phyloP scores from a whole-genome alignment of 2,797 vertebrate genomes.

The Acrossocheilus wenchowensis region DNA sequence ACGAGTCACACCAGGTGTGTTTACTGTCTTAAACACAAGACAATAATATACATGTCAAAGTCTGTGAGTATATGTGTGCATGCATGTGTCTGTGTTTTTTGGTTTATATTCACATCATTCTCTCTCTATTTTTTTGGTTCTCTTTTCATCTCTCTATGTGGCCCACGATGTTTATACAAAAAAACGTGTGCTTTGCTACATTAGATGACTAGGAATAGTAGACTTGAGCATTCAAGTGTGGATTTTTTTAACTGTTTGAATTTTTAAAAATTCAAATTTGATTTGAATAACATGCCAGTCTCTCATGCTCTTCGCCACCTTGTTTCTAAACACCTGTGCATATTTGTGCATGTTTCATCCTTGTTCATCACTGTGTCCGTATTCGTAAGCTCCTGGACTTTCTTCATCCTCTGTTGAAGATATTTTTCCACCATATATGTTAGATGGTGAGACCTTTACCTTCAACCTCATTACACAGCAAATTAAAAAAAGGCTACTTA shows the following conservation, averaged over 20 bases:
- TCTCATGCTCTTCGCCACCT: neutral
- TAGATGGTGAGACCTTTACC: neutral
- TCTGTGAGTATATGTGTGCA: neutral
- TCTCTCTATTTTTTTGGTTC: neutral
- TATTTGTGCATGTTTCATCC: conserved; percentile 4
- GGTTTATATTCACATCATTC: conserved; percentile 31
- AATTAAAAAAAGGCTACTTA: neutral
- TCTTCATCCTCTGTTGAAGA: neutral
- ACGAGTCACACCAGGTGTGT: conserved; percentile 92
- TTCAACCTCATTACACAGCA: neutral
- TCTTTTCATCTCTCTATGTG: neutral
- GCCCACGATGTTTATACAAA: neutral
- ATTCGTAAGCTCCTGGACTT: neutral
- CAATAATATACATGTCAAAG: neutral
- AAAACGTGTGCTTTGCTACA: neutral
- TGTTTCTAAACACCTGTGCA: neutral
- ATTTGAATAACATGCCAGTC: neutral
- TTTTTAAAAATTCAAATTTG: neutral
- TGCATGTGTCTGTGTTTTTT: conserved; percentile 28
- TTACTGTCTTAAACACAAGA: conserved; percentile 79
- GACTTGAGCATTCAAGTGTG: neutral
- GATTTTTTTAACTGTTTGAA: neutral
- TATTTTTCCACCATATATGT: neutral
- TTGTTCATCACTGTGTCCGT: conserved; percentile 12
- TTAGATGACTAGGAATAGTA: neutral